These are phyloP conservation scores for Hypolimnas misippus DNA, from an alignment of 2,888 invertebrate genomes.

Conservation along the genomic window DNA sequence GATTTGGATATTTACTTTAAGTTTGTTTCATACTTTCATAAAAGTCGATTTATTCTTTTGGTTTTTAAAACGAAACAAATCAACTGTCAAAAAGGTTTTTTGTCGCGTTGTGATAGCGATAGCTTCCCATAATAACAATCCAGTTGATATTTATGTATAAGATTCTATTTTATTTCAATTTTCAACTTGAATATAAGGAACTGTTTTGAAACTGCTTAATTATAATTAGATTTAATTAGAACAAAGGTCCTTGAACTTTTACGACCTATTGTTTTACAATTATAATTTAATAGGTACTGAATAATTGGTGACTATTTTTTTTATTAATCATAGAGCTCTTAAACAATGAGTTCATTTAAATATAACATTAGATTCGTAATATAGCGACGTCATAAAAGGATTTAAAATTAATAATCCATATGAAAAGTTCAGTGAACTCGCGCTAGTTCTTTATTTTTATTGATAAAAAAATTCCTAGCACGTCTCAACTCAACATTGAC, in stretches of 20 bases:
- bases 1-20: too few relatives aligned
- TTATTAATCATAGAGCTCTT: conserved; percentile 19
- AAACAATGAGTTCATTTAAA: conserved; percentile 34
- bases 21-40: too few relatives aligned
- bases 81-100: too few relatives aligned
- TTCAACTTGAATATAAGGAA: background rate
- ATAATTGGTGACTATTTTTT: conserved; percentile 13
- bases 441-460: conserved; percentile 4
- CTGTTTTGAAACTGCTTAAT: background rate
- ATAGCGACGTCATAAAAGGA: conserved; percentile 11
- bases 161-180: too few relatives aligned
- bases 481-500: conserved; percentile 12
- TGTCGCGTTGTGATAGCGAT: too few relatives aligned
- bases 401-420: conserved; percentile 25
- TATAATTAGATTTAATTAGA: conserved; percentile 1
- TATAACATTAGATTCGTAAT: conserved; percentile 28
- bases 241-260: conserved; percentile 24
- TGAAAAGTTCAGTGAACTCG: conserved; percentile 30
- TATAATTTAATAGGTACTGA: conserved; percentile 2
- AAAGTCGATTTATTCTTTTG: too few relatives aligned
- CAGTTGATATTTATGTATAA: too few relatives aligned
- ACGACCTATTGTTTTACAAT: conserved; percentile 27
- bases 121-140: too few relatives aligned
- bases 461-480: conserved; percentile 6
- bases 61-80: too few relatives aligned